Base-by-base conservation (phyloP, 2,113 vertebrate genomes). In the Trochalopteron elliotii region DNA sequence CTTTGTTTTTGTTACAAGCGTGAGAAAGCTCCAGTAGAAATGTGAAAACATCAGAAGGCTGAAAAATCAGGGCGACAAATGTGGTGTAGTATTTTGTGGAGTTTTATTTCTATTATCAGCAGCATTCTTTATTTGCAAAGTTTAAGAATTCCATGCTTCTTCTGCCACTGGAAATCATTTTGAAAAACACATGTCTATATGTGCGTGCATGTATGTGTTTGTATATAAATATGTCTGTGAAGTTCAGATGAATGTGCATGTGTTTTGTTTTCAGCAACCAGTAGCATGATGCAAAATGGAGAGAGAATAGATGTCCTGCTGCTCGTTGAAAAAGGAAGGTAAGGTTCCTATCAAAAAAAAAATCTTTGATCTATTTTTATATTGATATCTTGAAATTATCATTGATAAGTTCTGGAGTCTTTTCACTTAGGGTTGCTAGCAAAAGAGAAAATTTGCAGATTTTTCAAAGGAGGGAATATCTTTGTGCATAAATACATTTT, bases 291-390 rank as follows among this genome's bases (percentile, higher is more conserved):
- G 50, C 98, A 99, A 91, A 99, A 99, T 53, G 99, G 99, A 56
- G 99, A 99, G 90, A 99, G 98, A 97, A 96, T 98, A 95, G 98
- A 99, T 27, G 98, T 99, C 79, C 97, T 99, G 85, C 98, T 99
- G 57, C 98, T 99, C 21, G 99, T 99, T 89, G 99, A 99, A 96
- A 99, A 98, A 94, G 98, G 99, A 97, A 99, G 99, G 99, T 99
- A 98, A 95, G 84, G 4, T n/a, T 67, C 60, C 63, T 52, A 61
- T 89, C 71, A 84, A 39, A n/a, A 67, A n/a, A 76, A 79, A 79
- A 72, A 77, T 44, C 19, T 93, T 89, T 88, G 42, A 42, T 87
- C 45, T 90, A 22, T 15, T 79, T 84, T 76, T 59, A 23, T 76
- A 61, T 18, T 83, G 59, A 35, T 82, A 40, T 61, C 24, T 61